phyloP scores from a whole-genome alignment of 2,113 vertebrate species.

The Campylomormyrus numenius region DNA sequence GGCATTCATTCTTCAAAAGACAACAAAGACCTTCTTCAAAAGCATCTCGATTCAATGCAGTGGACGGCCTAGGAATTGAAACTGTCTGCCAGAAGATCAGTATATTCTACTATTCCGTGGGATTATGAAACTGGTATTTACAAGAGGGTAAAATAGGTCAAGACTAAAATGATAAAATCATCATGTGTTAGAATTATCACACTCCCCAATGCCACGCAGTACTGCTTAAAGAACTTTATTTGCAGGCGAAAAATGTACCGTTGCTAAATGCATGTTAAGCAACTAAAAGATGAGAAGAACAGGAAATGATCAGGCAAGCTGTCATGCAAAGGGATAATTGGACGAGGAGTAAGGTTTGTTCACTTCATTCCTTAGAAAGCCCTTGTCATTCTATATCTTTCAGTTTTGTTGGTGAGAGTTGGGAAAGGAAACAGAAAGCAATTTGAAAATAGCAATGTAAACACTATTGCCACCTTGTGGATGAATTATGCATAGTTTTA shows the following conservation, averaged over 20 bases:
- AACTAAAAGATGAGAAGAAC: background rate
- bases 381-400: background rate
- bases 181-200: background rate
- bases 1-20: background rate
- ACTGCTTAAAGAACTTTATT: background rate
- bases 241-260: background rate
- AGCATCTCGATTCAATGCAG: background rate
- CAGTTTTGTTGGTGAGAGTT: background rate
- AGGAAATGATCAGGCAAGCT: background rate
- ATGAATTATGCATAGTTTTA: background rate
- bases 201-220: background rate
- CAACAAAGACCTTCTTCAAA: background rate
- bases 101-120: background rate
- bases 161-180: background rate
- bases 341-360: background rate
- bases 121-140: background rate
- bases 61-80: background rate
- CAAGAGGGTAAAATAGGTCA: background rate
- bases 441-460: background rate
- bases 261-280: background rate
- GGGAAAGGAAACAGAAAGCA: conserved; percentile 1
- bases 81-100: background rate
- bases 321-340: background rate
- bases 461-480: background rate
- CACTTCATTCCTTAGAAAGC: background rate